phyloP scores from a whole-genome alignment of 1,140 invertebrate genomes.

The Bombus confusus region DNA sequence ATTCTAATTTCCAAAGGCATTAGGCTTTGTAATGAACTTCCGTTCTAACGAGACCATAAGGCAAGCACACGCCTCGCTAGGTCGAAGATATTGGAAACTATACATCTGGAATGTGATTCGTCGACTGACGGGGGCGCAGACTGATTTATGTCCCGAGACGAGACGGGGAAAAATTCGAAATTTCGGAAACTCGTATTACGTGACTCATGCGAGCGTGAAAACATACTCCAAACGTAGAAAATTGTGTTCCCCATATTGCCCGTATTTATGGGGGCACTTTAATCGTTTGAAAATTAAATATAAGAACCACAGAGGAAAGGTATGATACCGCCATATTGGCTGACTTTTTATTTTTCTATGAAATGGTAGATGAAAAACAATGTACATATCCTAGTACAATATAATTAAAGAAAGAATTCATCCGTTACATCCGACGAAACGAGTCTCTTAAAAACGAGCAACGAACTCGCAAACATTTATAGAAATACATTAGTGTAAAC shows the following conservation, averaged over 20 bases:
- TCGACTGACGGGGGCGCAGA: conserved; percentile 1
- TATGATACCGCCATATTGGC: neutral
- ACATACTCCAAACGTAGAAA: neutral
- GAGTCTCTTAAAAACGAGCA: too few species aligned
- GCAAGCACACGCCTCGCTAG: conserved; percentile 52
- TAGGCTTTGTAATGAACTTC: conserved; percentile 64
- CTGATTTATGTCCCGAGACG: conserved; percentile 48
- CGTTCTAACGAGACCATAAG: conserved; percentile 65
- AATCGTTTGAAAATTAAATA: neutral
- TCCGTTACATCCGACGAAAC: too few species aligned
- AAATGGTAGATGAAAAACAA: too few species aligned
- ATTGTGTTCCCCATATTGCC: neutral
- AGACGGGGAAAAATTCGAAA: conserved; percentile 19
- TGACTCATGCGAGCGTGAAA: neutral
- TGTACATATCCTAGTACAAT: too few species aligned
- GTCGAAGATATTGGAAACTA: conserved; percentile 64
- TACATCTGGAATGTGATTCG: conserved; percentile 63
- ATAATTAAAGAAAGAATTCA: too few species aligned
- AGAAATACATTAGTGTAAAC: too few species aligned
- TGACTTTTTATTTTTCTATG: neutral
- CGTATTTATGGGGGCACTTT: neutral
- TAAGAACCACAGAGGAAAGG: neutral
- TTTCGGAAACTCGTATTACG: neutral
- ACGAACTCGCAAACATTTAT: too few species aligned
- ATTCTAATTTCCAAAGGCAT: conserved; percentile 67